Percentiles rank a stretch among this genome's conserved stretches.
Conservation (phyloP, 2,113 vertebrate genomes). For the Pogonocichla stellata region DNA sequence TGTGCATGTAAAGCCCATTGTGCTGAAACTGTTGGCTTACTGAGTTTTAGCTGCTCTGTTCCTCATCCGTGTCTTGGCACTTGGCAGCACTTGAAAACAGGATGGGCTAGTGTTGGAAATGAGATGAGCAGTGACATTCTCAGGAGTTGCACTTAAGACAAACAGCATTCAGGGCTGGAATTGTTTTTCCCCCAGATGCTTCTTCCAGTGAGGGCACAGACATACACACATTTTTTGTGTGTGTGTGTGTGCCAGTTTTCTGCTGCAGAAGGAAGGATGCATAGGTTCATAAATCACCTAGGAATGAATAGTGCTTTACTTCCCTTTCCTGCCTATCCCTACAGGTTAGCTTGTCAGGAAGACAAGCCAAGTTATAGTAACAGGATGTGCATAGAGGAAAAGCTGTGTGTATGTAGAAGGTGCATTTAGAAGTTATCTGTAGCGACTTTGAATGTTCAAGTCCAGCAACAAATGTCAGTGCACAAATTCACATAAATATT, state of each 20-base stretch:
- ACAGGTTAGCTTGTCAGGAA: not conserved
- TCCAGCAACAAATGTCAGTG: not conserved
- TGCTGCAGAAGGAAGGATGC: not conserved
- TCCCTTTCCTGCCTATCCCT: not conserved
- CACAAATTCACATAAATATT: conserved; percentile 32
- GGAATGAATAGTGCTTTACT: not conserved
- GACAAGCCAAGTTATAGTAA: not conserved
- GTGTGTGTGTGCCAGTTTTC: not conserved
- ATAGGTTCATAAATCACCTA: not conserved
- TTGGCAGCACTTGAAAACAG: not conserved
- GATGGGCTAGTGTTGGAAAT: not conserved
- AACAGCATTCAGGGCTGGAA: not conserved
- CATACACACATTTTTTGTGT: not conserved
- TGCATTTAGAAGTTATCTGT: not conserved
- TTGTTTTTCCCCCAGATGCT: not conserved
- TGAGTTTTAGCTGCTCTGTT: not conserved
- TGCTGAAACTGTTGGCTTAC: not conserved
- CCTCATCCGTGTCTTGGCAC: not conserved
- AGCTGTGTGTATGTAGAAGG: not conserved
- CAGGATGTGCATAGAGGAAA: not conserved
- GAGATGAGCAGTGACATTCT: not conserved
- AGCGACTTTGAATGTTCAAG: not conserved
- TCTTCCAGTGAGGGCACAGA: not conserved
- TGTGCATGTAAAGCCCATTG: accelerated
- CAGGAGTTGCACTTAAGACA: not conserved